Conservation (phyloP, 2,113 vertebrate genomes). For the Tragulus kanchil region DNA sequence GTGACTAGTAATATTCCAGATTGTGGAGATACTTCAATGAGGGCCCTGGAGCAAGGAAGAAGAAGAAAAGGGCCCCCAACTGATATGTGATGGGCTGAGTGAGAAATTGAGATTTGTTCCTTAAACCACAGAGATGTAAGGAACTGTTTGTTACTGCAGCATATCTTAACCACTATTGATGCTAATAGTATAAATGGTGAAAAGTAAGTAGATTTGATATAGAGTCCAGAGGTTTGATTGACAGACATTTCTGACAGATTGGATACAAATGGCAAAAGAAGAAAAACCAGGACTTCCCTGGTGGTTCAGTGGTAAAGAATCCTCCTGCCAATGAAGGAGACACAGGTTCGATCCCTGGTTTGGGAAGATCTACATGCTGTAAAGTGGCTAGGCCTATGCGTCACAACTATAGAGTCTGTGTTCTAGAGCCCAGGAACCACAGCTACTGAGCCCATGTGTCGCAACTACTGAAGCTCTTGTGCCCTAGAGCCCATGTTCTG, state of each 20-base stretch:
- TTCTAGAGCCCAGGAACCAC: neutral
- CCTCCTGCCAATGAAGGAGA: neutral
- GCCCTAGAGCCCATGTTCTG: neutral
- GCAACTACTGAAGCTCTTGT: neutral
- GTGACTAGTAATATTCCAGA: neutral
- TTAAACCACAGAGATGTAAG: neutral
- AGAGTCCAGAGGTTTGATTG: neutral
- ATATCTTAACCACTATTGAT: neutral
- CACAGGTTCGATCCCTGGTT: neutral
- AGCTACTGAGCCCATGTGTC: neutral
- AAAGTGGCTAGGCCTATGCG: neutral
- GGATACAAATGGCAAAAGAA: neutral
- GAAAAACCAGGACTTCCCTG: neutral
- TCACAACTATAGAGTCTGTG: neutral
- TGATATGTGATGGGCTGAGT: neutral
- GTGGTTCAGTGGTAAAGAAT: neutral
- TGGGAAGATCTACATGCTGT: neutral
- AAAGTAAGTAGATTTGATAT: neutral
- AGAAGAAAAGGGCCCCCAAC: neutral
- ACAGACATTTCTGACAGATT: neutral
- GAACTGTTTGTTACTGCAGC: neutral
- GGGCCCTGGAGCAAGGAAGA: neutral
- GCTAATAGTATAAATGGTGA: neutral
- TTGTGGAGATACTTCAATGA: neutral
- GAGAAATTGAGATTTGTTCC: neutral